Base-by-base conservation (phyloP, 2,113 vertebrate species). In the Dinomys branickii region DNA sequence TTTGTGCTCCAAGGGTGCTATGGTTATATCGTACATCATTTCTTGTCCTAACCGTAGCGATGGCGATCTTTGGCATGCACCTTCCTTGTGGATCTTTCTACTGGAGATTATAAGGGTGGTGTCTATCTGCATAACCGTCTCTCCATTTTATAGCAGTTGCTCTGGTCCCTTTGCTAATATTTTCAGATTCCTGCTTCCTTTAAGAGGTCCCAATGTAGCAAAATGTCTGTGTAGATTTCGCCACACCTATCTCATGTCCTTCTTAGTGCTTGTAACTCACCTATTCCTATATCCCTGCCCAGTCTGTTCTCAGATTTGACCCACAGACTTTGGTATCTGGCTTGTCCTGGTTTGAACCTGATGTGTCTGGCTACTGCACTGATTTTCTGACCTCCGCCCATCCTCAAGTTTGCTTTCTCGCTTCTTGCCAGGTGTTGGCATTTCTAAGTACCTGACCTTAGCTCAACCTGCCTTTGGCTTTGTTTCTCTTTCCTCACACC, bases 381-480 rank as follows among this genome's bases (percentile, higher is more conserved):
- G 50, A 44, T 85, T 81, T 85, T 88, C 90, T 83, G 82, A 92
- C 38, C 65, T 92, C 94, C 65, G 59, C 71, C 83, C 95, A 92
- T 58, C 71, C 58, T 69, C 44, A 85, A 10, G 59, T 96, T 85
- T 95, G 91, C 71, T 94, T 96, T 94, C 90, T 80, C 67, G 11
- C 73, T 92, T 78, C 56, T 75, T 38, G 61, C 58, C 85, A 90
- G 83, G 78, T 58, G 50, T 80, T 96, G 97, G 97, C 97, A 63
- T 67, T 78, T 91, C 56, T n/a, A 50, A 61, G 54, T 71, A 52
- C 61, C 85, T 96, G 95, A 97, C 96, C 97, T 97, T 88, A 88
- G 93, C 78, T 98, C 97, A 97, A 95, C 96, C 93, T 95, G 95
- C 65, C 11, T 50, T 65, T 96, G 95, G 86, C 88, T 80, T 88